Conservation (phyloP, 1,140 invertebrate species). For the silkworm (Bombyx mori) region ASM3026992v2 NC_085118.1:8271501-8272000, state of each 20-base stretch:
- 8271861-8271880: conserved; percentile 31
- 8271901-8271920: conserved; percentile 21
- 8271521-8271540: too few species aligned
- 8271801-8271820: conserved; percentile 39
- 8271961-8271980: conserved; percentile 34
- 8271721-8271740: not conserved
- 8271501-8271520: too few species aligned
- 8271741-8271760: conserved; percentile 14
- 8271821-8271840: conserved; percentile 22
- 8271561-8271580: too few species aligned
- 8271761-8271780: conserved; percentile 25
- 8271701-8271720: not conserved
- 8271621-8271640: too few species aligned
- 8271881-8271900: conserved; percentile 18
- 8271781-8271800: conserved; percentile 28
- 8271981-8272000: conserved; percentile 29
- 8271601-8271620: too few species aligned
- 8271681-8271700: not conserved
- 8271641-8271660: too few species aligned
- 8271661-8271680: too few species aligned
- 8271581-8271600: too few species aligned
- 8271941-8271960: conserved; percentile 27
- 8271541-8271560: too few species aligned
- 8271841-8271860: conserved; percentile 20
- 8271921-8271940: conserved; percentile 45